Evolutionary conservation across 2,113 vertebrate species (phyloP).

Genomic region (Maccullochella peelii): DNA sequence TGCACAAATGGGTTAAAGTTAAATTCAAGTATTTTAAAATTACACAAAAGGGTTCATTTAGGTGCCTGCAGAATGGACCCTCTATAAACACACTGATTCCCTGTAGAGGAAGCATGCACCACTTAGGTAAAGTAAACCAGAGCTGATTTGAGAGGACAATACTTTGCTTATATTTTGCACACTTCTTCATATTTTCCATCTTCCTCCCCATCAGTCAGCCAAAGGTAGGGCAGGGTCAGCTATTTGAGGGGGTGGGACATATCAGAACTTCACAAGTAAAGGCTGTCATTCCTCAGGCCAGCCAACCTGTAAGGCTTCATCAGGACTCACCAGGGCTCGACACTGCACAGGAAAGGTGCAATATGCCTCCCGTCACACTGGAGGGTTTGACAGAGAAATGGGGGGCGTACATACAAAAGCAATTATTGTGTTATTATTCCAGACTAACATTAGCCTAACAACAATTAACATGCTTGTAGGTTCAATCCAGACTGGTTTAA

Average conservation of each 20-base stretch:
- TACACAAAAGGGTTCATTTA: constrained; percentile 48
- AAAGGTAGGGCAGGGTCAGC: constrained; percentile 36
- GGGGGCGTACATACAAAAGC: neutral
- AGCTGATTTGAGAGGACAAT: constrained; percentile 39
- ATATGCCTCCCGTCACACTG: constrained; percentile 4
- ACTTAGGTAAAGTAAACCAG: constrained; percentile 56
- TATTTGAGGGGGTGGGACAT: constrained; percentile 41
- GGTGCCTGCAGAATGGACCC: constrained; percentile 42
- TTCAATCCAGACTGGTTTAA: neutral
- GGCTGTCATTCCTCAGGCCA: constrained; percentile 11
- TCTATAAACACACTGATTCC: constrained; percentile 62
- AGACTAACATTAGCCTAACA: neutral
- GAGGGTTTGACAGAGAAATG: neutral
- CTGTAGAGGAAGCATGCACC: constrained; percentile 48
- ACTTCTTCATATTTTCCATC: constrained; percentile 17
- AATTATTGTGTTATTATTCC: neutral
- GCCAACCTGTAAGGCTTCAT: neutral
- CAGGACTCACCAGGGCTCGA: neutral
- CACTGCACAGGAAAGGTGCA: constrained; percentile 7
- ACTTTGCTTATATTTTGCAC: constrained; percentile 46
- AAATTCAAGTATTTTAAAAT: constrained; percentile 47
- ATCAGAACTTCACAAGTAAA: constrained; percentile 21
- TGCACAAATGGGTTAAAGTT: constrained; percentile 48
- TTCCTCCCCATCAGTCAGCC: constrained; percentile 9
- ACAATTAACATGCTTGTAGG: neutral